Conservation (phyloP, 2,113 vertebrate species). For the Platichthys stellatus region DNA sequence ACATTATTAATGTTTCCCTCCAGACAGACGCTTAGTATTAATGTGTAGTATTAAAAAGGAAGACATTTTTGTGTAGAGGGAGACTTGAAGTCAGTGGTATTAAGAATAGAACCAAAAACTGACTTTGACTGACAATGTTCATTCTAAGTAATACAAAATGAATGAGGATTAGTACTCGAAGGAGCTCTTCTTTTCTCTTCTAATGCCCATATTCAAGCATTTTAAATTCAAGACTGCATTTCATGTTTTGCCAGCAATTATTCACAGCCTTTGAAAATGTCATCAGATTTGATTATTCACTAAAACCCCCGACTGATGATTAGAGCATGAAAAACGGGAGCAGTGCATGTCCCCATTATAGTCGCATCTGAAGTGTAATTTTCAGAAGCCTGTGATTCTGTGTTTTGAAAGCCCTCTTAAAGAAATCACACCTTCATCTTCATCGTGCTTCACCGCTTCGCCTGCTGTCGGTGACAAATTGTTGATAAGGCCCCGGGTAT, state of each 20-base stretch:
- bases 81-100: background rate
- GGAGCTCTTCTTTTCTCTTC: constrained; percentile 1
- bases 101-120: background rate
- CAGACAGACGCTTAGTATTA: background rate
- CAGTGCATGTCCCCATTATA: constrained; percentile 3
- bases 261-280: constrained; percentile 14
- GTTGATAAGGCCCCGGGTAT: constrained; percentile 43
- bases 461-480: constrained; percentile 31
- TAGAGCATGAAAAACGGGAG: constrained; percentile 9
- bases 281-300: constrained; percentile 16
- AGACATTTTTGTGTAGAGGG: background rate
- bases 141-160: background rate
- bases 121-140: constrained; percentile 1
- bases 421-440: constrained; percentile 40
- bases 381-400: constrained; percentile 24
- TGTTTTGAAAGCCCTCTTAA: constrained; percentile 24
- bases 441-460: constrained; percentile 4
- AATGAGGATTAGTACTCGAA: constrained; percentile 7
- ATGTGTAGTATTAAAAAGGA: background rate
- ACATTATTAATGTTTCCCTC: background rate
- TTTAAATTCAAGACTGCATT: constrained; percentile 22
- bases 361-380: constrained; percentile 16
- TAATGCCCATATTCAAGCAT: constrained; percentile 4
- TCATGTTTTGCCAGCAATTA: constrained; percentile 34
- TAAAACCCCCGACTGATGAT: constrained; percentile 14